These are phyloP conservation scores for Cyrtonyx montezumae DNA, from an alignment of 2,113 vertebrate species.

Conservation along the genomic window DNA sequence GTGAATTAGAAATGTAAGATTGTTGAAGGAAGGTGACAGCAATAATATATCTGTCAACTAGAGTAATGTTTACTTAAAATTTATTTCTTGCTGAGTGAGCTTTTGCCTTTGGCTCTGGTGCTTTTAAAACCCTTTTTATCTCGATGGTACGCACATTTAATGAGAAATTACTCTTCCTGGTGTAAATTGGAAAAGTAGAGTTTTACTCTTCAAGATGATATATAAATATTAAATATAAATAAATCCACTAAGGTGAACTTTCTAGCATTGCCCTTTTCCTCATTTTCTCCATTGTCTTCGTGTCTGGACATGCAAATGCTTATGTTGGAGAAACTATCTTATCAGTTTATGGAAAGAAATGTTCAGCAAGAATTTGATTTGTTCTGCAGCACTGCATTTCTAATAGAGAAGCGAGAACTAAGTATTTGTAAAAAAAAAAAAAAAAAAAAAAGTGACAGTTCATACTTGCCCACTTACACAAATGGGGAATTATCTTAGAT, in stretches of 20 bases:
- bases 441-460: background rate
- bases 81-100: background rate
- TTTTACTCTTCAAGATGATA: background rate
- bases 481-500: background rate
- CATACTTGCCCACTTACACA: background rate
- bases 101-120: background rate
- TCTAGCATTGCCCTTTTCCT: background rate
- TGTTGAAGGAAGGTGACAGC: background rate
- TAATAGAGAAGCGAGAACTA: background rate
- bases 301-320: background rate
- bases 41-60: background rate
- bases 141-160: background rate
- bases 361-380: background rate
- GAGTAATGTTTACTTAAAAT: background rate
- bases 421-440: slow-evolving; percentile 1
- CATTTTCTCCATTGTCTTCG: background rate
- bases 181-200: background rate
- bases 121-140: background rate
- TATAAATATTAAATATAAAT: background rate
- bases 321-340: background rate
- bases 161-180: background rate
- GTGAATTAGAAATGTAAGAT: background rate
- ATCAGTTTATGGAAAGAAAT: background rate
- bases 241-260: background rate
- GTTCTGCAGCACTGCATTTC: background rate